Evolutionary conservation across 2,113 vertebrate genomes (phyloP), one percentile per base, ranked within the genome.

Genomic region (Pogona vitticeps): DNA sequence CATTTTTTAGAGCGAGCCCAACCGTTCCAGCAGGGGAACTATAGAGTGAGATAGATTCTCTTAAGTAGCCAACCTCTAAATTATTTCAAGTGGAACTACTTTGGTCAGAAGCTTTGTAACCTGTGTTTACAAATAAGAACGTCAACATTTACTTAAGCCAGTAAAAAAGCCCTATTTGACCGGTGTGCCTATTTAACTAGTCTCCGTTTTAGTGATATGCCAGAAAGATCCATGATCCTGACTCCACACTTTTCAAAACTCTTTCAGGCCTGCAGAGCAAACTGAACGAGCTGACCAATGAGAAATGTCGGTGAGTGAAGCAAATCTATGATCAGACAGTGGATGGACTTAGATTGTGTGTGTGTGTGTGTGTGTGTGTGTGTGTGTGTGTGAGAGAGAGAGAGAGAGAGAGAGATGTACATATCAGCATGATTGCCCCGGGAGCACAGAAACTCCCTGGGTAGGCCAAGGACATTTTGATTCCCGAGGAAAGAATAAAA

Each of bases 281-380:
- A 85, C 96, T 99, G 77, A 91, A 97, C 0, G 98, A 99, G 88
- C 93, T 99, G 93, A 98, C 97, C 67, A 97, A 97, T 0, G 98
- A 99, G 95, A 98, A 98, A 85, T 98, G 97, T 90, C 96, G 98
- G 99, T 99, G 92, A 98, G 98, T 94, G 0, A 40, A 1, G 8
- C 73, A 0, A 1, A 1, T 1, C 2, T 68, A 26, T 80, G 63
- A 1, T 23, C 17, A 18, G 3, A 2, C 67, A 6, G 4, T 1
- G 1, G 28, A 23, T 40, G 61, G 0, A 0, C 56, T 0, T 0
- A 0, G 9, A 33, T 0, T 21, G 5, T n/a, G n/a, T n/a, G n/a
- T n/a, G n/a, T n/a, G n/a, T n/a, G n/a, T n/a, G n/a, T n/a, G n/a
- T n/a, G n/a, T 17, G 10, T 70, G 52, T n/a, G n/a, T n/a, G n/a